A percentile compares a stretch with the other conserved stretches of the same genome.
Evolutionary conservation across 2,888 invertebrate genomes (phyloP).

Genomic region (Branchellion lobata): DNA sequence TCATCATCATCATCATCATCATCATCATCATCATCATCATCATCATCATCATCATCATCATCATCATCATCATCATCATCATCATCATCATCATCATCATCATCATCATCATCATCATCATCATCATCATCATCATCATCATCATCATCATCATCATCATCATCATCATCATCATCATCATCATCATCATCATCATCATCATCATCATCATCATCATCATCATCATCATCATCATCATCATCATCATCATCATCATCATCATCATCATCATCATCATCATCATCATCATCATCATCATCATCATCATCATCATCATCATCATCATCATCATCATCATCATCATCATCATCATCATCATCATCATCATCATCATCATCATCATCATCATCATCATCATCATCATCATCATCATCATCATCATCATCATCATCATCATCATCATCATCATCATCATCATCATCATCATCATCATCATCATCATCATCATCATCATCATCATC

Average conservation of each 20-base stretch:
- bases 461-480: constrained; percentile 37
- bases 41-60: constrained; percentile 37
- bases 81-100: constrained; percentile 38
- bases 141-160: constrained; percentile 37
- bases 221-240: constrained; percentile 39
- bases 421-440: constrained; percentile 37
- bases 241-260: constrained; percentile 39
- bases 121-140: constrained; percentile 36
- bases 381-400: constrained; percentile 35
- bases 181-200: constrained; percentile 34
- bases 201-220: constrained; percentile 36
- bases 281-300: constrained; percentile 35
- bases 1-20: constrained; percentile 37
- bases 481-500: constrained; percentile 38
- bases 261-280: constrained; percentile 35
- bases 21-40: constrained; percentile 37
- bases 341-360: constrained; percentile 37
- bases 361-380: constrained; percentile 36
- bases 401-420: constrained; percentile 40
- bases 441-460: constrained; percentile 36
- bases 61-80: constrained; percentile 37
- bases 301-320: constrained; percentile 37
- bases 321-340: constrained; percentile 39
- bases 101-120: constrained; percentile 37
- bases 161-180: constrained; percentile 40